Conservation (phyloP, 2,113 vertebrate species). For the Sakesphorus luctuosus region DNA sequence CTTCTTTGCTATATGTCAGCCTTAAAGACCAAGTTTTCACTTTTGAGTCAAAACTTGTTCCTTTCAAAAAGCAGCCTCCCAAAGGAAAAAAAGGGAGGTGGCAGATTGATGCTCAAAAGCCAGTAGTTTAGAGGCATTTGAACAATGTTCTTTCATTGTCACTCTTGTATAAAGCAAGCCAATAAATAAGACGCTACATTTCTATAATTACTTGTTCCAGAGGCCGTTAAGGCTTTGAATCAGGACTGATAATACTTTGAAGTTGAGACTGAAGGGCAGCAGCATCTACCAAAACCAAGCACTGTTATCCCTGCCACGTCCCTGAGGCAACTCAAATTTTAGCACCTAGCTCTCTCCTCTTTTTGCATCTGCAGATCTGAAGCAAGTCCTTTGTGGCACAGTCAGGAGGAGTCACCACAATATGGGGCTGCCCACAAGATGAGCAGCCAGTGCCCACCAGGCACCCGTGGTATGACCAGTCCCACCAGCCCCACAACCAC, state of each 20-base stretch:
- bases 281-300: background rate
- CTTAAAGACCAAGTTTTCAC: background rate
- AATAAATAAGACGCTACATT: background rate
- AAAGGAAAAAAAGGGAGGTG: background rate
- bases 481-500: background rate
- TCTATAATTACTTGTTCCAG: background rate
- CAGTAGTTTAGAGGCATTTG: background rate
- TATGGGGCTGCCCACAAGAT: accelerated
- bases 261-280: background rate
- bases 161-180: background rate
- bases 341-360: background rate
- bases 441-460: accelerated
- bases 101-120: background rate
- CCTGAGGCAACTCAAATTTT: background rate
- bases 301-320: background rate
- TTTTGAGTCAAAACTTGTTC: background rate
- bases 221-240: background rate
- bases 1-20: background rate
- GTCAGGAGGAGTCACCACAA: accelerated
- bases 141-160: background rate
- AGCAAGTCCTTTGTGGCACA: background rate
- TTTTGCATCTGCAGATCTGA: background rate
- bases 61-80: background rate
- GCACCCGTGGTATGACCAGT: accelerated
- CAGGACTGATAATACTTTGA: background rate